Percentiles rank a stretch among this genome's conserved stretches.
phyloP scores from a whole-genome alignment of 2,888 invertebrate genomes.

The Proisotoma minuta region DNA sequence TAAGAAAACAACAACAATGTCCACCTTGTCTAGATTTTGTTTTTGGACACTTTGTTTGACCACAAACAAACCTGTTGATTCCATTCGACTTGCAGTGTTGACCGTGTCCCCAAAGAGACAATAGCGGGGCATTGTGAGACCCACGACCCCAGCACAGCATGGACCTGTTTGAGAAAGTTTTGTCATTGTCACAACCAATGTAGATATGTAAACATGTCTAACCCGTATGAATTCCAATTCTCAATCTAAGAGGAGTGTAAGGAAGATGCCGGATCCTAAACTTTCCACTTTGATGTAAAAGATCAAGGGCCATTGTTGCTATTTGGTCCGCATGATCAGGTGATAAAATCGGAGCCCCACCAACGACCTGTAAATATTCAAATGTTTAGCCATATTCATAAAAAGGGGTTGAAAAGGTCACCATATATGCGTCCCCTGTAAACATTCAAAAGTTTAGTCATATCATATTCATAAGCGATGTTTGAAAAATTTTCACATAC shows the following conservation, averaged over 20 bases:
- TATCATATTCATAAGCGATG: no score
- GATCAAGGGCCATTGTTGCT: conserved; percentile 86
- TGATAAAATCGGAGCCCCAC: conserved; percentile 73
- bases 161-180: conserved; percentile 55
- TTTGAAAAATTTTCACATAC: no score
- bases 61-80: conserved; percentile 64
- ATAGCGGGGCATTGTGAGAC: conserved; percentile 87
- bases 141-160: conserved; percentile 68
- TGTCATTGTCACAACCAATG: background rate
- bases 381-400: no score
- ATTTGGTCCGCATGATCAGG: conserved; percentile 83
- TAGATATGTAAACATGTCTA: no score
- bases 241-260: conserved; percentile 72
- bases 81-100: conserved; percentile 83
- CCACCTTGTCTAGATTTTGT: background rate
- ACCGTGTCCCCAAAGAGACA: conserved; percentile 88
- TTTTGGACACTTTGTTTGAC: background rate
- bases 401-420: no score
- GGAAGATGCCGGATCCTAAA: conserved; percentile 84
- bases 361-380: no score
- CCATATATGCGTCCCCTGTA: conserved; percentile 75
- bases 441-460: no score
- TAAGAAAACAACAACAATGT: background rate
- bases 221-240: conserved; percentile 85
- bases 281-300: conserved; percentile 83